Evolutionary conservation across 2,797 vertebrate species (phyloP).

Genomic region (Carapus acus): DNA sequence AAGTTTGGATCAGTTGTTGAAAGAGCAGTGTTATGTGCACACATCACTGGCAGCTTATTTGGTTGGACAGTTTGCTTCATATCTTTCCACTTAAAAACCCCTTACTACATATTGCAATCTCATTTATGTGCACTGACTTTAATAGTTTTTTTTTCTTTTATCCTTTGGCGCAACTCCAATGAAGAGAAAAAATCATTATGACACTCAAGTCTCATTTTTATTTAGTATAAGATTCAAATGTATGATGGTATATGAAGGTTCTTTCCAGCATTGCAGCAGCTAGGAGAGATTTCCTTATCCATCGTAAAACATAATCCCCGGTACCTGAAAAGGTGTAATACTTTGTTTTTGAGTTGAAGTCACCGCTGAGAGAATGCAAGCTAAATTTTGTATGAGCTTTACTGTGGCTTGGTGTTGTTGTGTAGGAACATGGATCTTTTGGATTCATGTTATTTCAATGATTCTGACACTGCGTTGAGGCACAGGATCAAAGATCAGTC

Average conservation of each 20-base stretch:
- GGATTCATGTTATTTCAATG: slow-evolving; percentile 46
- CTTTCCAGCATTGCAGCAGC: slow-evolving; percentile 18
- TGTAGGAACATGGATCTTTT: slow-evolving; percentile 42
- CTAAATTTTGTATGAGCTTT: slow-evolving; percentile 26
- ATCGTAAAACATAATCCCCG: slow-evolving; percentile 27
- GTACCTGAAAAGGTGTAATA: slow-evolving; percentile 32
- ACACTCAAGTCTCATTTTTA: too few species aligned
- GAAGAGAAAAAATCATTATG: too few species aligned
- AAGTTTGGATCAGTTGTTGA: slow-evolving; percentile 12
- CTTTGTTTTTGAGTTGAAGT: slow-evolving; percentile 20
- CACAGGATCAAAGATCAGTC: slow-evolving; percentile 54
- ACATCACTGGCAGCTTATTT: slow-evolving; percentile 19
- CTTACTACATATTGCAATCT: not conserved
- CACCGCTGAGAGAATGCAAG: slow-evolving; percentile 25
- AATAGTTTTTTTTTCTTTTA: not conserved
- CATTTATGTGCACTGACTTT: not conserved
- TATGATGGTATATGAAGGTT: slow-evolving; percentile 16
- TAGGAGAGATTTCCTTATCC: slow-evolving; percentile 20
- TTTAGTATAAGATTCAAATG: not conserved
- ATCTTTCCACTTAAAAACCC: slow-evolving; percentile 11
- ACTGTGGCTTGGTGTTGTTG: slow-evolving; percentile 52
- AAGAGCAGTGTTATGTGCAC: slow-evolving; percentile 1
- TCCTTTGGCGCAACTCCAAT: too few species aligned
- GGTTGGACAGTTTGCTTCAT: slow-evolving; percentile 11
- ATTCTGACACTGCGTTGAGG: slow-evolving; percentile 34